These are phyloP conservation scores for Chiroxiphia lanceolata DNA, from an alignment of 2,797 vertebrate species.

Conservation along the genomic window DNA sequence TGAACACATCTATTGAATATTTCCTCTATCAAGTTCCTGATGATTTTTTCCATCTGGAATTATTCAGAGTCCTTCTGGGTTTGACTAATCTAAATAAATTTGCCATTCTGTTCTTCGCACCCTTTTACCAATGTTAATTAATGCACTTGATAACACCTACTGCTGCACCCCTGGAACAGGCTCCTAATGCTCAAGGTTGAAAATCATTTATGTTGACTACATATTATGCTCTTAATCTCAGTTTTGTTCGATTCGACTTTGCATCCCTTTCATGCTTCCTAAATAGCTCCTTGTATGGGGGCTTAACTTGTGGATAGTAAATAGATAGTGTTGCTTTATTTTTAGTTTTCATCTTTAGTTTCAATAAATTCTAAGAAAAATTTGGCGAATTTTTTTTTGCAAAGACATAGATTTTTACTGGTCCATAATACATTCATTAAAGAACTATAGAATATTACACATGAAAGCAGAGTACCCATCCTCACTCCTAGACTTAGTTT, in stretches of 20 bases:
- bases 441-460: not conserved
- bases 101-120: not conserved
- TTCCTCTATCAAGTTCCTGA: not conserved
- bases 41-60: not conserved
- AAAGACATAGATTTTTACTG: not conserved
- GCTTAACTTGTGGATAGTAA: not conserved
- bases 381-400: not conserved
- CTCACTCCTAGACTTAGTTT: not conserved
- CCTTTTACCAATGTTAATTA: not conserved
- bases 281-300: not conserved
- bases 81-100: not conserved
- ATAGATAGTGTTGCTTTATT: not conserved
- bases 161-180: not conserved
- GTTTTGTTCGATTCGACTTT: not conserved
- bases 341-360: not conserved
- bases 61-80: not conserved
- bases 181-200: not conserved
- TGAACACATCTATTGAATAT: not conserved
- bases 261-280: not conserved
- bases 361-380: not conserved
- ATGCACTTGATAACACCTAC: not conserved
- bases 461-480: not conserved
- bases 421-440: not conserved
- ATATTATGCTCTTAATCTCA: not conserved
- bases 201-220: not conserved